Evolutionary conservation across 1,140 invertebrate genomes (phyloP).

Genomic region (Drosophila ananassae): DNA sequence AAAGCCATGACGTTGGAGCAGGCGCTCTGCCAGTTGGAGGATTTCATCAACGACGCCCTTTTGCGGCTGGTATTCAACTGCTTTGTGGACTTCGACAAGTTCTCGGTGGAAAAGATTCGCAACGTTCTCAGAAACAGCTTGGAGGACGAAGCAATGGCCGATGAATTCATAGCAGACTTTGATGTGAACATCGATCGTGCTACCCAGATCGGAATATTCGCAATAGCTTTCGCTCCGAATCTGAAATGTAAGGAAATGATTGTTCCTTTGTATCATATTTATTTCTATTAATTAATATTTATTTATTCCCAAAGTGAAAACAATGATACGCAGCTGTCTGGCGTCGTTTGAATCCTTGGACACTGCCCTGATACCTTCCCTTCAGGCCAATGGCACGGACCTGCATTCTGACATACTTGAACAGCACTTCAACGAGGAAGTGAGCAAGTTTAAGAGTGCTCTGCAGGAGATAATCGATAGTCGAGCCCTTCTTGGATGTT

Average conservation of each 20-base stretch:
- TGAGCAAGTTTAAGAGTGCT: conserved; percentile 64
- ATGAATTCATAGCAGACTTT: conserved; percentile 80
- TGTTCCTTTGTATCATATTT: not conserved
- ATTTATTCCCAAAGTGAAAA: conserved; percentile 55
- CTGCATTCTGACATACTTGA: conserved; percentile 72
- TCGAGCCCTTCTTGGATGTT: conserved; percentile 61
- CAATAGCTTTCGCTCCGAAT: conserved; percentile 66
- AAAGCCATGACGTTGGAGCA: conserved; percentile 64
- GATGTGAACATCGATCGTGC: conserved; percentile 80
- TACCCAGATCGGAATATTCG: conserved; percentile 78
- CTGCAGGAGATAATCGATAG: conserved; percentile 77
- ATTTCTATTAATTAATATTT: not conserved
- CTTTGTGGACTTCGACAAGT: conserved; percentile 75
- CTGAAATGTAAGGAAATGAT: conserved; percentile 53
- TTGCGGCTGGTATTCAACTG: conserved; percentile 70
- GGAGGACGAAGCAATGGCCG: conserved; percentile 47
- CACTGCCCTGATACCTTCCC: conserved; percentile 71
- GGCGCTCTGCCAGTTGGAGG: conserved; percentile 70
- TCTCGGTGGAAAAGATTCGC: conserved; percentile 76
- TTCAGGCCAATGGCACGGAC: conserved; percentile 55
- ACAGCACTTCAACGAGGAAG: conserved; percentile 78
- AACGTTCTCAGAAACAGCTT: conserved; percentile 33
- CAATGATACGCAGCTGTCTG: conserved; percentile 71
- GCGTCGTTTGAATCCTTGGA: conserved; percentile 81
- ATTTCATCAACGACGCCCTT: conserved; percentile 72